These are phyloP conservation scores for Therioaphis trifolii DNA, from an alignment of 2,888 invertebrate species.

Conservation along the genomic window DNA sequence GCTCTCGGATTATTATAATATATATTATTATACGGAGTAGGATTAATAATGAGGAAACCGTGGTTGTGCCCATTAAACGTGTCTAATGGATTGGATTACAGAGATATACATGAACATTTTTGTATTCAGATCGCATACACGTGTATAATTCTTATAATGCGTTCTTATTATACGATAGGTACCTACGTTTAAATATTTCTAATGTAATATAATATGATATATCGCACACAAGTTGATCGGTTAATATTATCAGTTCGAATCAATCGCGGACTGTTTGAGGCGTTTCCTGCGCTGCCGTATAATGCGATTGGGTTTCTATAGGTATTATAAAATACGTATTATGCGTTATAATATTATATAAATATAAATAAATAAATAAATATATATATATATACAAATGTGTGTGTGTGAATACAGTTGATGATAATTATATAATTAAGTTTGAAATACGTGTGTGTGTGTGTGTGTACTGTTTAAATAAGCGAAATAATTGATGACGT, in stretches of 20 bases:
- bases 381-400: neutral
- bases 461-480: neutral
- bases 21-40: neutral
- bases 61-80: neutral
- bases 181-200: no score
- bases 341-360: no score
- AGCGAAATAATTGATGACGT: conserved; percentile 20
- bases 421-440: neutral
- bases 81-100: neutral
- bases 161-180: neutral
- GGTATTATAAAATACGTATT: no score
- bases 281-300: neutral
- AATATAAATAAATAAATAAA: neutral
- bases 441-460: neutral
- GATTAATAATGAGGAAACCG: neutral
- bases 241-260: neutral
- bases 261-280: neutral
- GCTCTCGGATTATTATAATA: no score
- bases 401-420: neutral
- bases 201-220: no score
- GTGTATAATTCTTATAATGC: neutral
- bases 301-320: no score
- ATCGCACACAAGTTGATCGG: no score
- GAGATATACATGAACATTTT: neutral
- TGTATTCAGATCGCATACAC: neutral